Conservation (phyloP, 2,113 vertebrate species). For the Strix aluco region DNA sequence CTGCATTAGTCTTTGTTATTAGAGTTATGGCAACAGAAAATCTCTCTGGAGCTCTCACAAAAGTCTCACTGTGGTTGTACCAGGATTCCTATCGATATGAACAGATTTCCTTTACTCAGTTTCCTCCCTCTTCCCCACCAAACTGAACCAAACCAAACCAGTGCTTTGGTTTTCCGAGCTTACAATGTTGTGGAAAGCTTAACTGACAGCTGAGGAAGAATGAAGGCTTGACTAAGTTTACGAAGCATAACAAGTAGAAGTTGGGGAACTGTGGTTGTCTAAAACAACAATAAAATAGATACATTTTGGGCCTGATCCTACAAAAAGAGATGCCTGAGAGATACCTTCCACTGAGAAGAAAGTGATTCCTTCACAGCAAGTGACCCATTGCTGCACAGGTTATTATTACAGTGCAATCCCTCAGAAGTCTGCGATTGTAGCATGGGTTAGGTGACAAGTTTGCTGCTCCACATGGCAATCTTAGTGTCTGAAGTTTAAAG, state of each 20-base stretch:
- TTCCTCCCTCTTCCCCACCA: background rate
- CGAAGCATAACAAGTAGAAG: background rate
- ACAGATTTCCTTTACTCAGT: background rate
- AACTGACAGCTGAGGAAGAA: background rate
- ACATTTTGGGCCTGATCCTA: background rate
- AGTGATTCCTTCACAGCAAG: background rate
- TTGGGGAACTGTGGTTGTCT: fast-evolving
- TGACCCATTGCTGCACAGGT: background rate
- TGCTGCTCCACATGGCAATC: background rate
- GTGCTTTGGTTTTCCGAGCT: background rate
- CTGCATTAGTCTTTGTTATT: background rate
- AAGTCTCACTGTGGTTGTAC: background rate
- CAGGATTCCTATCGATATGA: background rate
- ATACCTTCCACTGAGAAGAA: background rate
- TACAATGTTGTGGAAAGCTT: background rate
- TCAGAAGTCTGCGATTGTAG: background rate
- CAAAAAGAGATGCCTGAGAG: background rate
- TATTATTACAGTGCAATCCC: background rate
- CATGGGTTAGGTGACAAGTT: background rate
- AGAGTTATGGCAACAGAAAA: background rate
- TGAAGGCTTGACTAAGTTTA: background rate
- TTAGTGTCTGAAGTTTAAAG: background rate
- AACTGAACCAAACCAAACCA: background rate
- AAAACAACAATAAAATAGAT: background rate
- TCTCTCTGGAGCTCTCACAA: background rate